These are phyloP conservation scores for Limnephilus marmoratus DNA, from an alignment of 2,888 invertebrate genomes.

Conservation along the genomic window DNA sequence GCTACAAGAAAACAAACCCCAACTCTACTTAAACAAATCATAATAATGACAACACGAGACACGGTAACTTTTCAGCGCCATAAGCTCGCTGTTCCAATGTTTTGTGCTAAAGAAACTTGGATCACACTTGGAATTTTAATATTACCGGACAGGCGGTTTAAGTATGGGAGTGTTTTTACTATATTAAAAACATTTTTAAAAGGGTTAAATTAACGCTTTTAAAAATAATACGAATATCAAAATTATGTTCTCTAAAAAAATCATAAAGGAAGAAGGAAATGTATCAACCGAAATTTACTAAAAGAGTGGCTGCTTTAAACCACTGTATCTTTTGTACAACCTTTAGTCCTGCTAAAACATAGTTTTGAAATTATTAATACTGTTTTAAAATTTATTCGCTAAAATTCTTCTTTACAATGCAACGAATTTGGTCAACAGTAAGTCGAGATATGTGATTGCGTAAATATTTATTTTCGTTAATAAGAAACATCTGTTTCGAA, in stretches of 20 bases:
- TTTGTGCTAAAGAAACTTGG: not conserved
- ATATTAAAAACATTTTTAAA: not conserved
- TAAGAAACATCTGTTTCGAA: too few relatives aligned
- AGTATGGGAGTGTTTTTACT: not conserved
- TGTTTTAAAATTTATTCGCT: not conserved
- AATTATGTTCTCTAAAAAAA: too few relatives aligned
- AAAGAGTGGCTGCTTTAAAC: not conserved
- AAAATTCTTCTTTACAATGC: too few relatives aligned
- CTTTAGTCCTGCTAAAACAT: not conserved
- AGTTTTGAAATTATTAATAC: not conserved
- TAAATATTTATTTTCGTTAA: not conserved
- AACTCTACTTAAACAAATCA: not conserved
- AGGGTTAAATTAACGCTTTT: not conserved
- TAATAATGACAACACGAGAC: not conserved
- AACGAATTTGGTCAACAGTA: not conserved
- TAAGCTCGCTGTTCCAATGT: not conserved
- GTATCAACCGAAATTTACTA: too few relatives aligned
- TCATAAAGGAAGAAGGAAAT: too few relatives aligned
- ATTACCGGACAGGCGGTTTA: not conserved
- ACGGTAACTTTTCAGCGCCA: not conserved
- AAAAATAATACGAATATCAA: not conserved
- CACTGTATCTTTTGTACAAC: not conserved
- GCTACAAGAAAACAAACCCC: not conserved
- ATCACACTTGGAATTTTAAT: not conserved
- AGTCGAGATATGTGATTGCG: not conserved